Base-by-base conservation (phyloP, 2,797 vertebrate genomes). In the Sylvilagus floridanus region DNA sequence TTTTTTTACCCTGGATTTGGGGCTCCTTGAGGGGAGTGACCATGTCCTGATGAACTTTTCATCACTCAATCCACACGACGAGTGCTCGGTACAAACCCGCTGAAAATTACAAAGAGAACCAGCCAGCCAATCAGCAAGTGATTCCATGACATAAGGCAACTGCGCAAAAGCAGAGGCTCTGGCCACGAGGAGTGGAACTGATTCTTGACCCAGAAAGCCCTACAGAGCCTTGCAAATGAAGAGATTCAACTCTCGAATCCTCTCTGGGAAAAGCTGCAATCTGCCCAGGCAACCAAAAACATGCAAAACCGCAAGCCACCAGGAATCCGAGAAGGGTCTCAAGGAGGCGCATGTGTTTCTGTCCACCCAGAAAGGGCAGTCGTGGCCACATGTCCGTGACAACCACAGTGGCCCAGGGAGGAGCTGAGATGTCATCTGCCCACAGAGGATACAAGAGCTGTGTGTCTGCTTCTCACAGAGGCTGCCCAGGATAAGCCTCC, bases 281-380 rank as follows among this genome's bases (percentile, higher is more conserved):
- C 14, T 7, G 42, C 42, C 4, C 21, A 7, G 5, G 19, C 24
- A 4, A 11, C 16, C 17, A 30, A 26, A 22, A 8, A 1, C 22
- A 4, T 4, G n/a, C 24, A 16, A 52, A 22, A 16, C 1, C 0
- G 0, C 10, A 35, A 30, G 57, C n/a, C 37, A 21, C 12, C 16
- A 3, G 3, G 30, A 72, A 37, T 9, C 30, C 0, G 21, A 50
- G n/a, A 17, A 7, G 11, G 28, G 57, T 26, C 1, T 1, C 32
- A 3, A 1, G 5, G 26, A 63, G 19, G 32, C 57, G 17, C 60
- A 30, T 9, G 35, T 9, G 35, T 17, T 30, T 7, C 24, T 3
- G 14, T 81, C 54, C 26, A 82, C 5, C 35, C 9, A 10, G 21
- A 10, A 72, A 57, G 0, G 54, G 35, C 2, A 24, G 52, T 2